Evolutionary conservation across 2,113 vertebrate species (phyloP).

Genomic region (Anarhynchus alexandrinus): DNA sequence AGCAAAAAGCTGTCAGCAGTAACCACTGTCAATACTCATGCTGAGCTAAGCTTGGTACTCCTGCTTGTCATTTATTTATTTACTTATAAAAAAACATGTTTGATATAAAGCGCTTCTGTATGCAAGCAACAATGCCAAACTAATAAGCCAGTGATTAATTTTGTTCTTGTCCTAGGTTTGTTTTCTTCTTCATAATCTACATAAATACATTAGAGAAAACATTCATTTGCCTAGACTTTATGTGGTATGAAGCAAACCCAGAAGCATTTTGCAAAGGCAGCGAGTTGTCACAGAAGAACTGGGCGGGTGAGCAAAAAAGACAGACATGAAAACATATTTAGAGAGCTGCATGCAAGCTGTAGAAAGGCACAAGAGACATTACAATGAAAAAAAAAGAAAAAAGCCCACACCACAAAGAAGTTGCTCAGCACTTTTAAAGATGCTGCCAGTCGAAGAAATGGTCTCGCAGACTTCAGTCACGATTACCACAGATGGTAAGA

Average conservation of each 20-base stretch:
- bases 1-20: conserved; percentile 60
- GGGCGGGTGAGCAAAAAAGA: background rate
- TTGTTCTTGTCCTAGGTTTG: conserved; percentile 43
- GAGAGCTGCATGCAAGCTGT: background rate
- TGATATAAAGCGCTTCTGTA: background rate
- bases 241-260: conserved; percentile 33
- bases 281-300: conserved; percentile 21
- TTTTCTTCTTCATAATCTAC: conserved; percentile 49
- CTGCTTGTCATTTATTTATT: conserved; percentile 57
- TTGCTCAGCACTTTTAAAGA: conserved; percentile 32
- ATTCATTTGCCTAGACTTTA: conserved; percentile 20
- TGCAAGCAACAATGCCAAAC: conserved; percentile 16
- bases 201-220: conserved; percentile 5
- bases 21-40: conserved; percentile 56
- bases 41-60: conserved; percentile 42
- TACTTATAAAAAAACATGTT: conserved; percentile 26
- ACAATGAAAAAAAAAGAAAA: background rate
- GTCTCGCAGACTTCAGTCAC: background rate
- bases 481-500: background rate
- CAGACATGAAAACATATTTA: conserved; percentile 20
- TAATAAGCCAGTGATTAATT: conserved; percentile 56
- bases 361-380: background rate
- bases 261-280: conserved; percentile 47
- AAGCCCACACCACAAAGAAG: background rate
- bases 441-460: background rate